Base-by-base conservation (phyloP, 1,140 invertebrate species). In the Dysdera silvatica region DNA sequence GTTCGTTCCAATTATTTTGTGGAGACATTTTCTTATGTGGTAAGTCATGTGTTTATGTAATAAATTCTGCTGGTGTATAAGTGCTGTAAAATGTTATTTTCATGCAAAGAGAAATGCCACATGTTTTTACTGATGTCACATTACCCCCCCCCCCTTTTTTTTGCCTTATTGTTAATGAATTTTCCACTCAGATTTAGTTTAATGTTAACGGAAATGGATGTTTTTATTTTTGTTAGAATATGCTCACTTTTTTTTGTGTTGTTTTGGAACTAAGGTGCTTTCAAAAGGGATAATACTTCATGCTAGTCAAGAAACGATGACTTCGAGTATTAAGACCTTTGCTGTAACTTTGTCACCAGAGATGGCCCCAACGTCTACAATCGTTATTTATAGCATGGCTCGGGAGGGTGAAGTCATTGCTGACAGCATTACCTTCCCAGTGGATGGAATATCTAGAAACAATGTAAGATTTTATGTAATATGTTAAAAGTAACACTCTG, bases 361-460 rank as follows among this genome's bases (percentile, higher is more conserved):
- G 78, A 96, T 98, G 93, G 89, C 93, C 7, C 94, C 94, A 0
- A 86, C 87, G 18, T 86, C 92, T 1, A 94, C 91, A 0, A 81
- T 93, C 10, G 82, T 96, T 14, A 89, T 94, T 14, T 98, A 93
- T 80, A 84, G 89, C 71, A 82, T 95, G 0, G 84, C 84, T 7
- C 80, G 82, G 41, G 85, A 88, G 70, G 91, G 90, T 3, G 85
- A 89, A 68, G 85, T 97, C 2, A 83, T 95, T 0, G 88, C 88
- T 1, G 95, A 98, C 76, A 89, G 89, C 40, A 78, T 97, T 24
- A 95, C 91, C 2, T 94, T 97, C 78, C 89, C 91, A 2, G 91
- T 97, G 2, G 92, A 97, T 76, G 93, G 92, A 52, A 91, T 96
- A 49, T 89, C 89, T 2, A 77, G 88, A 31, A 95, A 96, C 73